Evolutionary conservation across 2,888 invertebrate species (phyloP).

Genomic region (Sinotaia quadrata): DNA sequence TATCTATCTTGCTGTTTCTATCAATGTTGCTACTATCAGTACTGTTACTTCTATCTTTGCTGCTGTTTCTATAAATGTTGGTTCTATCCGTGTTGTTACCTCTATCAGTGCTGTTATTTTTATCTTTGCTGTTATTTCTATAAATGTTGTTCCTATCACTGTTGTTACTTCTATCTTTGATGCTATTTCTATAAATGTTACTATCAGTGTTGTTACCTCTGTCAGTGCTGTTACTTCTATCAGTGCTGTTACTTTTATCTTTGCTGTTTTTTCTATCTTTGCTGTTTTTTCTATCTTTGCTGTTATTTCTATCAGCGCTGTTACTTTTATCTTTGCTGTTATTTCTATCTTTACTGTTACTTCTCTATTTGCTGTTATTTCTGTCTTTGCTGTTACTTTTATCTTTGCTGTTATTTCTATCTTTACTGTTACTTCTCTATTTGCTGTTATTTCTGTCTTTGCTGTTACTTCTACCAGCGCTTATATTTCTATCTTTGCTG

Average conservation of each 20-base stretch:
- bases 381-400: not conserved
- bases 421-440: not conserved
- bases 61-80: not conserved
- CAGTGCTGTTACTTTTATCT: not conserved
- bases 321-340: slow-evolving; percentile 25
- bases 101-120: slow-evolving; percentile 7
- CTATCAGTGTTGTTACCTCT: not conserved
- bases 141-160: not conserved
- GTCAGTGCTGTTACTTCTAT: not conserved
- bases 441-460: not conserved
- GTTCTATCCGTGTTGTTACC: slow-evolving; percentile 5
- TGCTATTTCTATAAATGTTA: not conserved
- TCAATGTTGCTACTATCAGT: not conserved
- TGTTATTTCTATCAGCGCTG: slow-evolving; percentile 3
- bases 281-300: not conserved
- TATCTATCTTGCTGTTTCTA: slow-evolving; percentile 27
- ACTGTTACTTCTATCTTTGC: not conserved
- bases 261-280: not conserved
- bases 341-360: slow-evolving; percentile 1
- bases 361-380: not conserved
- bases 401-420: slow-evolving; percentile 6
- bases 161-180: not conserved
- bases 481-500: not conserved
- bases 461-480: not conserved
- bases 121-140: slow-evolving; percentile 25